Evolutionary conservation across 1,140 invertebrate species (phyloP), one percentile per base, ranked within the genome.

Genomic region (Drosophila sucinea): DNA sequence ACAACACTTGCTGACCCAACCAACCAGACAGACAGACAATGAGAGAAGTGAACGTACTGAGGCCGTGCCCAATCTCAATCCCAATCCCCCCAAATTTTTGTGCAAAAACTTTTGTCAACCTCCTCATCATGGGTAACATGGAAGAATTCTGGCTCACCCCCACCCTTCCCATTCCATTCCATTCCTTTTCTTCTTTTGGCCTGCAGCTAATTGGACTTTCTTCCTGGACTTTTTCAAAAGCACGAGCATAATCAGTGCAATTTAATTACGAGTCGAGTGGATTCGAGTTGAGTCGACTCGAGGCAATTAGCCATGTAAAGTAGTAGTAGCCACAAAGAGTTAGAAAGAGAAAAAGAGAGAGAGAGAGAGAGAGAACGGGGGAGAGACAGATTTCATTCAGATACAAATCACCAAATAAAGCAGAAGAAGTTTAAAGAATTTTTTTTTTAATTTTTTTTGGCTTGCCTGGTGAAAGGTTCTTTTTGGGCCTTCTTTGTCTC

Each of bases 301-400:
- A 63, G 75, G 84, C 83, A 87, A 87, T 87, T 87, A 87, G 83
- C 77, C 83, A 87, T 87, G 83, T 87, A 87, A 87, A 87, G 70
- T 82, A 87, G 83, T 51, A 87, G 70, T 82, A 87, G 83, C 56
- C 47, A 47, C 61, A 57, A n/a, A 7, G 23, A 47, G 7, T 17
- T 2, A 35, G 33, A 10, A 0, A 8, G 33, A 35, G 10, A 38
- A 10, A 11, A 10, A n/a, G 35, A 38, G 10, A 38, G 0, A 38
- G 8, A 10, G 35, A 38, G 35, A 38, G 10, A 38, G 10, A 38
- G 35, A 38, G 1, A 38, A 17, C 17, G 17, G 17, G 35, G 11
- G 2, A 11, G 10, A 3, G 3, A 38, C 8, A 38, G 17, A 23
- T 2, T 25, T 35, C n/a, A 5, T 10, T n/a, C 25, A 35, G 83